These are phyloP conservation scores for Nasua narica DNA, from an alignment of 2,797 vertebrate genomes.

Conservation along the genomic window DNA sequence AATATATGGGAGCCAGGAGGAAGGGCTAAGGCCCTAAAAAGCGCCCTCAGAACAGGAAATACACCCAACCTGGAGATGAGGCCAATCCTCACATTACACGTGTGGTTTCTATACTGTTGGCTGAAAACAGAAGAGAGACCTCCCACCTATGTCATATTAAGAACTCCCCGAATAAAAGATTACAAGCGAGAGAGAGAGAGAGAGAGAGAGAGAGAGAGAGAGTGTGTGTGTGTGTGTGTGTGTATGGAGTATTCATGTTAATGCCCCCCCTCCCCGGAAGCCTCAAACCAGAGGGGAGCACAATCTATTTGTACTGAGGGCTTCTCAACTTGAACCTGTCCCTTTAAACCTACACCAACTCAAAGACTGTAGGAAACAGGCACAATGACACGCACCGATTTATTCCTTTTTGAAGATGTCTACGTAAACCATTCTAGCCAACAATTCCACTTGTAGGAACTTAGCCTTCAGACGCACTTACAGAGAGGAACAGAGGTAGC, in stretches of 20 bases:
- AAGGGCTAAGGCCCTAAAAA: not conserved
- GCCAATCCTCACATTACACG: not conserved
- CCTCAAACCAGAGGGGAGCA: not conserved
- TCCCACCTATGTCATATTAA: not conserved
- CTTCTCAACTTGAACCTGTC: not conserved
- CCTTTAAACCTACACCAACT: not conserved
- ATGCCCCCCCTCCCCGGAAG: fast-evolving
- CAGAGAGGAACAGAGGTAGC: fast-evolving
- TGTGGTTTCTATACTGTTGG: not conserved
- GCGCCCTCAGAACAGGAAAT: not conserved
- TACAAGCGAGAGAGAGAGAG: too few species aligned
- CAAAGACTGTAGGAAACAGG: not conserved
- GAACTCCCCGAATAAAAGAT: not conserved
- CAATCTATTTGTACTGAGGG: not conserved
- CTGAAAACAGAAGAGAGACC: not conserved
- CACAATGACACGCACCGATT: fast-evolving
- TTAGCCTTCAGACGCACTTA: not conserved
- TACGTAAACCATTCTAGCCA: not conserved
- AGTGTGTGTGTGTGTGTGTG: not conserved
- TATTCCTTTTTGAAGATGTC: not conserved
- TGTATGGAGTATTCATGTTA: fast-evolving
- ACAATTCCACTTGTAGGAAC: not conserved
- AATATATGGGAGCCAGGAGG: too few species aligned
- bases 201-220: too few species aligned
- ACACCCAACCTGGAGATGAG: not conserved